Evolutionary conservation across 2,797 vertebrate species (phyloP).

Genomic region (Ataeniobius toweri): DNA sequence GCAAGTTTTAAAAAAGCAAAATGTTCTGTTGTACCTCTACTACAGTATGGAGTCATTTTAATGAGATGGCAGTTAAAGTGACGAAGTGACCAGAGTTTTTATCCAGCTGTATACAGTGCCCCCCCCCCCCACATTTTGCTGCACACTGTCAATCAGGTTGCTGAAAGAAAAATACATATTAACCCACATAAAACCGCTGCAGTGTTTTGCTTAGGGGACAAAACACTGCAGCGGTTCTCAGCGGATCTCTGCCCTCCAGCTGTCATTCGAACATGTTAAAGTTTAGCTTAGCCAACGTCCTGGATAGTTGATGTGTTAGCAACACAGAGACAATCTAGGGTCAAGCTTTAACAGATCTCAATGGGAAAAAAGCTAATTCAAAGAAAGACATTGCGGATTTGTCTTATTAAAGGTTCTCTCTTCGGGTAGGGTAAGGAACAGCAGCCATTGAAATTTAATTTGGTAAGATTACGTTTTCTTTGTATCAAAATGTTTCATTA

Average conservation of each 20-base stretch:
- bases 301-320: too few species aligned
- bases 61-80: not conserved
- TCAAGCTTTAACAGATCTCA: too few species aligned
- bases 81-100: not conserved
- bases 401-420: too few species aligned
- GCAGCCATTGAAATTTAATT: too few species aligned
- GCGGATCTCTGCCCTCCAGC: not conserved
- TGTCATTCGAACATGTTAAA: too few species aligned
- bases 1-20: not conserved
- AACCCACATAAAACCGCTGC: not conserved
- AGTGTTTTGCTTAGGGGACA: not conserved
- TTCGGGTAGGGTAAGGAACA: too few species aligned
- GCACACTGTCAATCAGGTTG: not conserved
- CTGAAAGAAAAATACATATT: not conserved
- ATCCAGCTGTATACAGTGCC: not conserved
- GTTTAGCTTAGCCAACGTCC: not conserved
- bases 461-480: too few species aligned
- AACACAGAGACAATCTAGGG: too few species aligned
- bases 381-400: too few species aligned
- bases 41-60: not conserved
- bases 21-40: not conserved
- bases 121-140: not conserved
- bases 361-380: too few species aligned
- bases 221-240: not conserved
- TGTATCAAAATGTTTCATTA: too few species aligned